Conservation (phyloP, 2,888 invertebrate genomes). For the Toxonevra muliebris region DNA sequence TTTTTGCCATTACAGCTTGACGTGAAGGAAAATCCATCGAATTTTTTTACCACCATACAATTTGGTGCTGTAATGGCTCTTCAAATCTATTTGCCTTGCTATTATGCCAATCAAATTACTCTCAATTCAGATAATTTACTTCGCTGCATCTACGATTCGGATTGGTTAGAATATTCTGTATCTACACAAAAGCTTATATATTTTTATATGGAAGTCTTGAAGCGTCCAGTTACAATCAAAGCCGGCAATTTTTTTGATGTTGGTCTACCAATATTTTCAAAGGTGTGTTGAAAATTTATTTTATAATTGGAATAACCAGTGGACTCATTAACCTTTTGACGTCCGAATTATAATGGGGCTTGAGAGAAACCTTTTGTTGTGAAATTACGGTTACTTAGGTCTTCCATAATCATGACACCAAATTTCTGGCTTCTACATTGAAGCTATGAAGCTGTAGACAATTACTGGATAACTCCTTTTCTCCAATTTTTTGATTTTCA, state of each 20-base stretch:
- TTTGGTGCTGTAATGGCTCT: slow-evolving; percentile 51
- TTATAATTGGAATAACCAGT: too few species aligned
- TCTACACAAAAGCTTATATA: slow-evolving; percentile 48
- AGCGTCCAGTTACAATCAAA: slow-evolving; percentile 48
- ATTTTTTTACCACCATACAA: slow-evolving; percentile 45
- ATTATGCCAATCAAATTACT: slow-evolving; percentile 55
- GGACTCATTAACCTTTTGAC: too few species aligned
- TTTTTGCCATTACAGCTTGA: slow-evolving; percentile 51
- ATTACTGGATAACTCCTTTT: too few species aligned
- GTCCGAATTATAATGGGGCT: too few species aligned
- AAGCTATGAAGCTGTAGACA: too few species aligned
- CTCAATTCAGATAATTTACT: slow-evolving; percentile 46
- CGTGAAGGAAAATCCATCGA: slow-evolving; percentile 40
- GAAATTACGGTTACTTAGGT: too few species aligned
- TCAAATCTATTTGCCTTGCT: slow-evolving; percentile 57
- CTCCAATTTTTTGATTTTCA: too few species aligned
- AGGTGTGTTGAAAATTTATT: slow-evolving; percentile 41
- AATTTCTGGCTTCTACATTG: too few species aligned
- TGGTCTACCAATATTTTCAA: slow-evolving; percentile 55
- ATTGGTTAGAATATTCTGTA: slow-evolving; percentile 50
- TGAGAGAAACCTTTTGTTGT: too few species aligned
- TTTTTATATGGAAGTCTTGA: slow-evolving; percentile 55
- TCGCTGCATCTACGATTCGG: slow-evolving; percentile 48
- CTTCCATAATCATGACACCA: too few species aligned
- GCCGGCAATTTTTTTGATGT: slow-evolving; percentile 55